phyloP scores from a whole-genome alignment of 2,113 vertebrate genomes.

The Caloenas nicobarica region DNA sequence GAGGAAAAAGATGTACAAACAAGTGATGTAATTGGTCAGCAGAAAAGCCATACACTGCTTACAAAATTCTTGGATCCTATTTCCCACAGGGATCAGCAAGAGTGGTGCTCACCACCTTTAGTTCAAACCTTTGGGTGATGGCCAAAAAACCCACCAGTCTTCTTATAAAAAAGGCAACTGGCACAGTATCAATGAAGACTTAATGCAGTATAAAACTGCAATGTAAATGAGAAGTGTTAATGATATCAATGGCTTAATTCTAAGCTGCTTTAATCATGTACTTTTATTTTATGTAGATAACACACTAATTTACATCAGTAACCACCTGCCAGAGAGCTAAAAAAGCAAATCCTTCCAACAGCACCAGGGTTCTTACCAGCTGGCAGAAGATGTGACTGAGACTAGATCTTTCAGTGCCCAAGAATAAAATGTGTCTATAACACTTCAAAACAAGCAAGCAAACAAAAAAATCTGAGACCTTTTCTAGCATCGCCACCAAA shows the following conservation, averaged over 20 bases:
- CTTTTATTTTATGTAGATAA: not conserved
- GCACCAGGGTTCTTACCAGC: not conserved
- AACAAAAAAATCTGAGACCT: not conserved
- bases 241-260: not conserved
- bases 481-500: not conserved
- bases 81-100: not conserved
- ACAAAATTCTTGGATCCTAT: not conserved
- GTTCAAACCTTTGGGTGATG: not conserved
- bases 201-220: not conserved
- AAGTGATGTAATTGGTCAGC: not conserved
- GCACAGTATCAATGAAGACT: not conserved
- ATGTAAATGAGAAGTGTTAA: not conserved
- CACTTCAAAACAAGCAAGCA: not conserved
- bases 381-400: not conserved
- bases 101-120: not conserved
- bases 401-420: not conserved
- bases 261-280: not conserved
- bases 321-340: not conserved
- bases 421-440: not conserved
- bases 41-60: not conserved
- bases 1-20: not conserved
- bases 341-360: not conserved
- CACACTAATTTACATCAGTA: fast-evolving
- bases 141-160: not conserved
- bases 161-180: not conserved